A percentile compares a stretch with the other conserved stretches of the same genome.
Conservation (phyloP, 2,888 invertebrate genomes). For the Axea sp. region DNA sequence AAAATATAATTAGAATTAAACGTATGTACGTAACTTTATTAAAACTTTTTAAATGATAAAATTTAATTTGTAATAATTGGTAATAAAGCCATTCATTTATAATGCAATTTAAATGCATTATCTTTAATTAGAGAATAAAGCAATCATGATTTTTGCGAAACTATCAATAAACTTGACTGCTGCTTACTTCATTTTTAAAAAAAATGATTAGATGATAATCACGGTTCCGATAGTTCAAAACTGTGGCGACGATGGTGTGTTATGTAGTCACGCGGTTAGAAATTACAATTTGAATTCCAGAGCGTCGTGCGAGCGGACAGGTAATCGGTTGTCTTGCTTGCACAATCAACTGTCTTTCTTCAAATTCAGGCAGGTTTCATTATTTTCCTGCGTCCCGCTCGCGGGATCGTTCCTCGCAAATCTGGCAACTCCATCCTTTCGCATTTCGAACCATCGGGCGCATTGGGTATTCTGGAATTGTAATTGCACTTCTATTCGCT, state of each 20-base stretch:
- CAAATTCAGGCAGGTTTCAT: conserved; percentile 52
- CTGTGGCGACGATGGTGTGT: conserved; percentile 26
- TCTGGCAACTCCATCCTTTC: conserved; percentile 62
- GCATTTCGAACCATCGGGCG: conserved; percentile 64
- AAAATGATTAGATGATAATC: conserved; percentile 13
- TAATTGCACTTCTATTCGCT: conserved; percentile 72
- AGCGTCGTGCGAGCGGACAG: conserved; percentile 63
- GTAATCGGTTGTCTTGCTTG: conserved; percentile 34
- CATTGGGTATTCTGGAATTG: conserved; percentile 75
- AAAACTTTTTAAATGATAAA: no score
- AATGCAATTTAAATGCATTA: no score
- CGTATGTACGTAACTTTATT: no score
- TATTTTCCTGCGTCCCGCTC: conserved; percentile 31
- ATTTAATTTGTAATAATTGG: no score
- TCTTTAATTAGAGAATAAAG: no score
- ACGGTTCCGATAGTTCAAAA: conserved; percentile 25
- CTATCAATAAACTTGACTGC: no score
- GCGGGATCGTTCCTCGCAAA: conserved; percentile 52
- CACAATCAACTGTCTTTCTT: conserved; percentile 56
- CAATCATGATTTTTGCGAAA: no score
- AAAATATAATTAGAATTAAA: no score
- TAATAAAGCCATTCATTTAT: no score
- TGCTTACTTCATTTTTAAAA: no score
- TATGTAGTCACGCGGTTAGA: conserved; percentile 73
- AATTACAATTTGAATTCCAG: conserved; percentile 77